Conservation (phyloP, 2,888 invertebrate species). For the Bhutanitis thaidina region DNA sequence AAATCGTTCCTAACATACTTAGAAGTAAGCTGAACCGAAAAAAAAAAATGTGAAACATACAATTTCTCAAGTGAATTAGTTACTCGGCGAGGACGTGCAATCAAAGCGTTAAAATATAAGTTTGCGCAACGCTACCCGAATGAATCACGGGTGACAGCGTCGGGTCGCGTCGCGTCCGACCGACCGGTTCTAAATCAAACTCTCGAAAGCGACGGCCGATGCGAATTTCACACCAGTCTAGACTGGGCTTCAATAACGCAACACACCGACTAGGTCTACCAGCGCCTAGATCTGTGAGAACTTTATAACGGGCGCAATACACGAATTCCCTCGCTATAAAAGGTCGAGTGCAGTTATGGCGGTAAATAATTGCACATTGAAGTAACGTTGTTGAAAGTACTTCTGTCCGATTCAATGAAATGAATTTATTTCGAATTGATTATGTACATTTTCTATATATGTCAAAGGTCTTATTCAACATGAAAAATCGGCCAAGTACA, state of each 20-base stretch:
- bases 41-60: no score
- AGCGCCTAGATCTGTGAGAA: constrained; percentile 62
- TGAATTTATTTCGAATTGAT: no score
- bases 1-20: no score
- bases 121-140: neutral
- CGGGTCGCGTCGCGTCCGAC: constrained; percentile 51
- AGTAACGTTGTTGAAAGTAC: constrained; percentile 3
- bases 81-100: no score
- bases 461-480: no score
- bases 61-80: no score
- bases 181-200: constrained; percentile 69
- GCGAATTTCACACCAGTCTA: constrained; percentile 75
- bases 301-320: constrained; percentile 52
- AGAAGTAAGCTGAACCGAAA: no score
- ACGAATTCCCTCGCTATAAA: constrained; percentile 30
- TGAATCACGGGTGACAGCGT: constrained; percentile 32
- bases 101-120: no score
- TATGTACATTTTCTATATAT: no score
- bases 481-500: no score
- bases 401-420: no score
- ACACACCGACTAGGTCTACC: constrained; percentile 42
- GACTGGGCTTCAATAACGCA: constrained; percentile 61
- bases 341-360: neutral
- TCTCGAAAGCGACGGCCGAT: constrained; percentile 67
- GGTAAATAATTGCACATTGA: neutral